Percentiles rank a stretch among this genome's conserved stretches.
phyloP scores from a whole-genome alignment of 1,140 invertebrate species.

The Lamellibrachia luymesi region DNA sequence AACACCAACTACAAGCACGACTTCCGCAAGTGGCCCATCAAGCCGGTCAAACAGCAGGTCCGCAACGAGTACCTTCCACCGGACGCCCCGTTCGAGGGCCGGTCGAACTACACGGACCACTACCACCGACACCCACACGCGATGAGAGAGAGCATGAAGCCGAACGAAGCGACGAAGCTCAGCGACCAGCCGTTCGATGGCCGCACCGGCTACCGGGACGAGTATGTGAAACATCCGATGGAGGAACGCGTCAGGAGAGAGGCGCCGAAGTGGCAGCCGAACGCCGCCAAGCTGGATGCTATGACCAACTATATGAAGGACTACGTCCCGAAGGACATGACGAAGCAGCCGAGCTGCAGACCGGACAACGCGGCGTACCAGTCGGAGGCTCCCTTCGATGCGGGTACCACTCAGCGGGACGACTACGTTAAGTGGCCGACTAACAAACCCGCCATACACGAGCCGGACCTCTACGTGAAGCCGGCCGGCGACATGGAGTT shows the following conservation, averaged over 20 bases:
- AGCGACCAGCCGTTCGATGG: conserved; percentile 35
- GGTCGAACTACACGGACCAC: conserved; percentile 27
- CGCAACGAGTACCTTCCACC: conserved; percentile 27
- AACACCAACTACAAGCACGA: conserved; percentile 49
- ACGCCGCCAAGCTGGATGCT: conserved; percentile 32
- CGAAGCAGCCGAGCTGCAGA: conserved; percentile 26
- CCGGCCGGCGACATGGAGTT: conserved; percentile 46
- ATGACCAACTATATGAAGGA: conserved; percentile 35
- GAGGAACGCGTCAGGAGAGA: conserved; percentile 12
- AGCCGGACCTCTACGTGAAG: conserved; percentile 31
- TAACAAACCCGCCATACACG: conserved; percentile 23
- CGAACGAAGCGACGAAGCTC: conserved; percentile 25
- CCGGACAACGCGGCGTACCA: conserved; percentile 28
- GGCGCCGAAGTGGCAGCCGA: conserved; percentile 29
- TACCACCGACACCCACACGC: conserved; percentile 24
- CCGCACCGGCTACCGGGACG: conserved; percentile 32
- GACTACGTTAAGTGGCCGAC: conserved; percentile 40
- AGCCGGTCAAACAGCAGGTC: conserved; percentile 15
- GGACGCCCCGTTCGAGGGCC: conserved; percentile 33
- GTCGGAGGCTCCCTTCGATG: conserved; percentile 34
- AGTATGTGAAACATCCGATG: conserved; percentile 25
- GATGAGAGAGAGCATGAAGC: conserved; percentile 22
- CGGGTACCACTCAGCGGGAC: conserved; percentile 35
- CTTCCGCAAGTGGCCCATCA: conserved; percentile 29
- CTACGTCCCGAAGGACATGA: conserved; percentile 30